Base-by-base conservation (phyloP, 2,797 vertebrate genomes). In the Sebastolobus alascanus region DNA sequence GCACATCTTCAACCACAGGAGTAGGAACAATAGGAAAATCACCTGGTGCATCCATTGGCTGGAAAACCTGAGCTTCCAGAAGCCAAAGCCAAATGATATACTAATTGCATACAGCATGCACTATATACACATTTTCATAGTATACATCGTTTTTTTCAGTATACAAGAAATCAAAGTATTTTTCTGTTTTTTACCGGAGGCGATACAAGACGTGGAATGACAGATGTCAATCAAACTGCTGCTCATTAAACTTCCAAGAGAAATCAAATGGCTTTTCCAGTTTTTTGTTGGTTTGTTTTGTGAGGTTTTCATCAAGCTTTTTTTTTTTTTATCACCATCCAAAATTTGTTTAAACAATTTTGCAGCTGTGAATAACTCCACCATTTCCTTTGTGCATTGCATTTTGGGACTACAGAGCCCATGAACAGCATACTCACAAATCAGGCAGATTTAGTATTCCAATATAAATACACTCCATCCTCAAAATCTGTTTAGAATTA, bases 401-500 rank as follows among this genome's bases (percentile, higher is more conserved):
- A 54, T 68, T 76, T 43, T 35, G 27, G 11, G 27, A 55, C 43
- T 58, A 35, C 37, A 11, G 10, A 74, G 29, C 50, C 22, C 18
- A 71, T 40, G 10, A 75, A 71, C 67, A 50, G 71, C 29, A 11
- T 3, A 4, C n/a, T 55, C 4, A 38, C 38, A 76, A 66, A 69
- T 46, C 64, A 50, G 58, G 33, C 59, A n/a, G 33, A 60, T 52
- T 58, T 50, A 40, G 37, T 35, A 20, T 69, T 71, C 20, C 33
- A n/a, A 29, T 60, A 60, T 27, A 13, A 38, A 31, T 38, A 4
- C 50, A 54, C 37, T n/a, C 37, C 11, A 5, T 58, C 11, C 33
- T 61, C 27, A 54, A 58, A 84, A 79, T 38, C 64, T 75, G 59
- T 56, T 56, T 35, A 59, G 27, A 75, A 35, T 38, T 56, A 33